Percentiles rank a stretch among this genome's conserved stretches.
phyloP scores from a whole-genome alignment of 2,113 vertebrate genomes.

The Scomber scombrus region DNA sequence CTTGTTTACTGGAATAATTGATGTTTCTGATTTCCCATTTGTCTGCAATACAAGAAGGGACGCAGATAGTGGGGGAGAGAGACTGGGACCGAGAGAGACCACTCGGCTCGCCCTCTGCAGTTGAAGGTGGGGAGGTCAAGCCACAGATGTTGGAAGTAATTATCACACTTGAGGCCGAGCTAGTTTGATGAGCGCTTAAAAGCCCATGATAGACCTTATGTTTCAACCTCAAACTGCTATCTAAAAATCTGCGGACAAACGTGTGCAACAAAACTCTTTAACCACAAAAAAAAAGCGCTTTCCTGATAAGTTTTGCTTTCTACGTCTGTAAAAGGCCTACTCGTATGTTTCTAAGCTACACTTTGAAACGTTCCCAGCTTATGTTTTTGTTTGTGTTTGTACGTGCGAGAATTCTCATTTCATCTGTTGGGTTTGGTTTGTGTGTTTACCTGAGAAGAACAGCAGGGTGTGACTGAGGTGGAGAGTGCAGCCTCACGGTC shows the following conservation, averaged over 20 bases:
- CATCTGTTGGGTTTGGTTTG: conserved; percentile 45
- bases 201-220: neutral
- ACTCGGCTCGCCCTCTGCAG: neutral
- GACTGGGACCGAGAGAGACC: neutral
- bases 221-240: conserved; percentile 4
- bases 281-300: neutral
- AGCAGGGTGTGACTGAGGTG: conserved; percentile 70
- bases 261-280: neutral
- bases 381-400: conserved; percentile 8
- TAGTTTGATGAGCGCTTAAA: conserved; percentile 43
- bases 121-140: conserved; percentile 47
- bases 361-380: conserved; percentile 16
- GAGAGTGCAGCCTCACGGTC: conserved; percentile 61
- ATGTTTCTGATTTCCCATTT: conserved; percentile 75
- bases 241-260: neutral
- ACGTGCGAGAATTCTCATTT: conserved; percentile 35
- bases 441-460: conserved; percentile 70
- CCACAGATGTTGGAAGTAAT: conserved; percentile 43
- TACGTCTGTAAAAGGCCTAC: neutral
- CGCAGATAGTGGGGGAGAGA: neutral
- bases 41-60: conserved; percentile 38
- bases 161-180: conserved; percentile 17
- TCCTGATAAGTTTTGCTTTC: neutral
- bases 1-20: conserved; percentile 80
- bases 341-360: neutral